Base-by-base conservation (phyloP, 2,888 invertebrate genomes). In the Gymnosoma rotundatum region DNA sequence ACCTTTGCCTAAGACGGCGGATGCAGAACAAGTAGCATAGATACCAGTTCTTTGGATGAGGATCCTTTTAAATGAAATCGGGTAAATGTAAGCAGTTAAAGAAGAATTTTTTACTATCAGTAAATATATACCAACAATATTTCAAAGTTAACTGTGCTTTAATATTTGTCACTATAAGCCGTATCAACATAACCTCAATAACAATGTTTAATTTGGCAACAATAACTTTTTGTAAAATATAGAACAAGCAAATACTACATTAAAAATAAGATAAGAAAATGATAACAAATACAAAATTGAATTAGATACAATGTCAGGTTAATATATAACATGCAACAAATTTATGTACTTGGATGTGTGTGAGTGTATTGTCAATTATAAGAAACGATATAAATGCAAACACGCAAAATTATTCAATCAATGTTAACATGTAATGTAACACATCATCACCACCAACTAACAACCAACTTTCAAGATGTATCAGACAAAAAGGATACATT, bases 361-460 rank as follows among this genome's bases (percentile, higher is more conserved):
- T 32, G 32, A 32, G 32, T 32, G 8, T 32, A 7, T 32, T 32
- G 2, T 25, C 6, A 5, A 20, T 2, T 18, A 5, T 36, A 18
- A 20, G 9, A 25, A 52, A 64, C 36, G n/a, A 45, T 16, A 14
- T 50, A 21, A 76, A 52, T 14, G 25, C 61, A 66, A 69, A 76
- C 69, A 73, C 73, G 60, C 61, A 83, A 81, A 81, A 83, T 80
- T 78, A 79, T 78, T 82, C 78, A 85, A 85, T 83, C 76, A 85
- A 82, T 79, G 78, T 79, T 48, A 79, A 82, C 78, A 79, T 76
- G 42, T 63, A 58, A 56, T 66, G 54, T 67, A 72, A 76, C 76
- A 83, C 75, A 73, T n/a, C 69, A 78, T 60, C 38, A 45, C 36
- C n/a, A 52, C 45, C 70, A 54, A 20, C 25, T 36, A 70, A 54